These are phyloP conservation scores for Tryphoninae sp. DNA, from an alignment of 2,888 invertebrate genomes.

Conservation along the genomic window DNA sequence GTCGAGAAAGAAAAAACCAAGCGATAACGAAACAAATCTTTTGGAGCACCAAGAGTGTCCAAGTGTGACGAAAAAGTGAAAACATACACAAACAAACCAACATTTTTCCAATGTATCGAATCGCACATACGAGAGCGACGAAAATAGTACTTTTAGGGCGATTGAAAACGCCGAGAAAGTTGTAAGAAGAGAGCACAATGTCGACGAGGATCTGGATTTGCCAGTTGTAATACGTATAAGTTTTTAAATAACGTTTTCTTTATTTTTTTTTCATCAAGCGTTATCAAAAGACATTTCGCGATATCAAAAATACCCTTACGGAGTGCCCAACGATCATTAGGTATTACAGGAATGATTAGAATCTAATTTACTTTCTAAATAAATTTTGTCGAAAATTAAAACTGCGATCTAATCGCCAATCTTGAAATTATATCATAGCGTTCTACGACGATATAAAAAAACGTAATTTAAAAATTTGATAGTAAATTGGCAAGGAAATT, in stretches of 20 bases:
- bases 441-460: neutral
- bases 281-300: neutral
- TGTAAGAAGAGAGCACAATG: neutral
- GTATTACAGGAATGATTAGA: neutral
- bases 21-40: neutral
- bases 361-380: neutral
- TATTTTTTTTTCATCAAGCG: neutral
- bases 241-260: neutral
- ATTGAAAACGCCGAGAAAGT: neutral
- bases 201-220: neutral
- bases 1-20: neutral
- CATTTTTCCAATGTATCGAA: neutral
- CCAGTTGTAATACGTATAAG: neutral
- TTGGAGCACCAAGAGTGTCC: too few species aligned
- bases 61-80: too few species aligned
- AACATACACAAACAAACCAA: neutral
- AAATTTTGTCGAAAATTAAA: neutral
- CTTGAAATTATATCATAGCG: neutral
- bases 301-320: neutral
- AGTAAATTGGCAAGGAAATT: neutral
- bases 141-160: neutral
- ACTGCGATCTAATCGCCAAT: neutral
- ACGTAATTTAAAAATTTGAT: conserved; percentile 6
- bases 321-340: neutral
- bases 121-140: neutral